Evolutionary conservation across 1,140 invertebrate species (phyloP), one percentile per base, ranked within the genome.

Genomic region (Holotrichia oblita): DNA sequence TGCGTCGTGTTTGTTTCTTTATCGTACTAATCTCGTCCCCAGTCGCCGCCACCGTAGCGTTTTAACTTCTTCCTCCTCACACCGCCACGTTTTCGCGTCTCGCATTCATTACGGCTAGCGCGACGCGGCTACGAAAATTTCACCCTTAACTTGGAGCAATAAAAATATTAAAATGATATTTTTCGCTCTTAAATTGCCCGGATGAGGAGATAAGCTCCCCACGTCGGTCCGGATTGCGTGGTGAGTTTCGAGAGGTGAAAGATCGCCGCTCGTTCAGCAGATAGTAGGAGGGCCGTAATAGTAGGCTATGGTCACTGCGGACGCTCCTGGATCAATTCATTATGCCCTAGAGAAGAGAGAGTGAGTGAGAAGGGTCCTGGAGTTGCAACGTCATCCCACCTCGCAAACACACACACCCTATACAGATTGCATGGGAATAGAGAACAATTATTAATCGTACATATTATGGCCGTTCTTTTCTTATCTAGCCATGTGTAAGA

Each of bases 251-350:
- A 81, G 77, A 83, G 82, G 82, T 83, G 82, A 83, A 79, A 83
- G 82, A 81, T 83, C 82, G 77, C 73, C 61, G 61, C 61, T 34
- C 27, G 61, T 69, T 69, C 61, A 69, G 61, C 61, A 27, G 61
- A 69, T 69, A 69, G 61, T 22, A 20, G 61, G 61, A 22, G 61
- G 22, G 22, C 22, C 20, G 78, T 73, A 41, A 78, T 77, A 72
- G 73, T 64, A 78, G 77, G 80, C 78, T 77, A 74, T 80, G 80
- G 80, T 81, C 80, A 81, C 80, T 81, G 76, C 76, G 80, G 80
- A 79, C 76, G 79, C 77, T 69, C 77, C 48, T 73, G 81, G 83
- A 84, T 83, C 83, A 84, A 84, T 84, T 84, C 83, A 84, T 84
- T 84, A 84, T 79, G 78, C 81, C 80, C 81, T 77, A 84, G 83